phyloP scores from a whole-genome alignment of 2,113 vertebrate genomes.

The Urocitellus parryii region DNA sequence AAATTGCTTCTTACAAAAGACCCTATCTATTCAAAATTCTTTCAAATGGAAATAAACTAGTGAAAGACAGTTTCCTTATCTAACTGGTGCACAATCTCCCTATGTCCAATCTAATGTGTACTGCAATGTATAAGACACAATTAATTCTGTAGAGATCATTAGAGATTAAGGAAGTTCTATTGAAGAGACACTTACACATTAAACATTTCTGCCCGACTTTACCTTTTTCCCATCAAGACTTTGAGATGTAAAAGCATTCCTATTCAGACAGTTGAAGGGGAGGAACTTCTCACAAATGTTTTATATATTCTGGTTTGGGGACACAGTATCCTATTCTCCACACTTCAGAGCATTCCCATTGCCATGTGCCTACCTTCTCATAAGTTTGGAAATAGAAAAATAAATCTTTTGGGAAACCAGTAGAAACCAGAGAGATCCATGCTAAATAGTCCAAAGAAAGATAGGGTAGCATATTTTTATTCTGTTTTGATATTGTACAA shows the following conservation, averaged over 20 bases:
- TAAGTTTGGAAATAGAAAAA: not conserved
- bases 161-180: not conserved
- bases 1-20: not conserved
- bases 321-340: not conserved
- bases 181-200: not conserved
- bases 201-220: not conserved
- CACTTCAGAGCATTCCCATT: not conserved
- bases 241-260: not conserved
- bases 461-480: not conserved
- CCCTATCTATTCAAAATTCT: not conserved
- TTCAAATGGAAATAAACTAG: conserved; percentile 12
- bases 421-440: not conserved
- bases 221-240: not conserved
- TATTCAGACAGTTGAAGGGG: not conserved
- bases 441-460: not conserved
- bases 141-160: not conserved
- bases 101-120: not conserved
- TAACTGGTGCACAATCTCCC: not conserved
- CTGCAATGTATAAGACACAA: not conserved
- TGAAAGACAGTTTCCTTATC: not conserved
- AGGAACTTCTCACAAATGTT: not conserved
- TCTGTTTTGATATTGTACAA: not conserved
- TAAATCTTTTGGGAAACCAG: not conserved
- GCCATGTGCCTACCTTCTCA: not conserved
- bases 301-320: not conserved